Evolutionary conservation across 2,888 invertebrate genomes (phyloP).

Genomic region (Gonocerus acuteangulatus): DNA sequence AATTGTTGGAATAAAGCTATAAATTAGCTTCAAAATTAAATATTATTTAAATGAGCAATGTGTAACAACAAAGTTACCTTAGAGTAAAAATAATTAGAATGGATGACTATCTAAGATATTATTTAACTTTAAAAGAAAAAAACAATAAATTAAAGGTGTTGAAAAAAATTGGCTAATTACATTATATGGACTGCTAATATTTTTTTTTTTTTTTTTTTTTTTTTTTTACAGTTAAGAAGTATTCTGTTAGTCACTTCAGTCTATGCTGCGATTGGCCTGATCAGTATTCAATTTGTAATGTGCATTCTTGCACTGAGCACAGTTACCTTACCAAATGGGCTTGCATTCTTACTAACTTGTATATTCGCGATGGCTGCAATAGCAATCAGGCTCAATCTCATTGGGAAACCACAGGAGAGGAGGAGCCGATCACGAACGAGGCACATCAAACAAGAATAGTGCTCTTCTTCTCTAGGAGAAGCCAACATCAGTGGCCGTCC

Average conservation of each 20-base stretch:
- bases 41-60: too few relatives aligned
- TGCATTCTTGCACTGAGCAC: slow-evolving; percentile 19
- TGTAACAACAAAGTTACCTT: too few relatives aligned
- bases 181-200: too few relatives aligned
- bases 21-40: too few relatives aligned
- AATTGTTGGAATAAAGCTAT: too few relatives aligned
- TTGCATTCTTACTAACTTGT: slow-evolving; percentile 28
- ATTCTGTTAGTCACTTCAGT: slow-evolving; percentile 22
- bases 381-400: slow-evolving; percentile 15
- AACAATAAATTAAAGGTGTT: too few relatives aligned
- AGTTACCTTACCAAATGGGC: slow-evolving; percentile 15
- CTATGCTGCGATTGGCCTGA: slow-evolving; percentile 16
- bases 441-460: slow-evolving; percentile 6
- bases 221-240: slow-evolving; percentile 23
- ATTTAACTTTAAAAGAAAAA: too few relatives aligned
- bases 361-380: slow-evolving; percentile 21
- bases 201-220: too few relatives aligned
- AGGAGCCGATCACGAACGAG: slow-evolving; percentile 11
- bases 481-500: neutral
- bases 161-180: too few relatives aligned
- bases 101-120: too few relatives aligned
- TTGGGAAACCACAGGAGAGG: neutral
- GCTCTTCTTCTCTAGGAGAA: neutral
- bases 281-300: slow-evolving; percentile 20
- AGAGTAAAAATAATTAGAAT: too few relatives aligned